Base-by-base conservation (phyloP, 2,888 invertebrate species). In the Chaetogeoica ovagalla region DNA sequence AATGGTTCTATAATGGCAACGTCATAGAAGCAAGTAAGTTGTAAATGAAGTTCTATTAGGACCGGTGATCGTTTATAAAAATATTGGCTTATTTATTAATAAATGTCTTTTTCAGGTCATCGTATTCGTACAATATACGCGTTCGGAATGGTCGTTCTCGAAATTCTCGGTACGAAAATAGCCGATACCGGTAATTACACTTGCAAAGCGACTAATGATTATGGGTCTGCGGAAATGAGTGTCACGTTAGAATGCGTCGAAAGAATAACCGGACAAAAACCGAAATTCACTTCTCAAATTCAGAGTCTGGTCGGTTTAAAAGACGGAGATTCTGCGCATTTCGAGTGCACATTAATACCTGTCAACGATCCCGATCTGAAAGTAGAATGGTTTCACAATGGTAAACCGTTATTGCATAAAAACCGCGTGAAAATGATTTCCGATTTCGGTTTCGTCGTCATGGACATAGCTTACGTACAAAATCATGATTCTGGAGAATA, bases 331-430 rank as follows among this genome's bases (percentile, higher is more conserved):
- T 93, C 95, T 0, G 96, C 95, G 82, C 96, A 97, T 88, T 97
- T 97, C 86, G 97, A 98, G 88, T 97, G 97, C 85, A 96, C 95
- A 5, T 89, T 98, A 70, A 91, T 95, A 23, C 98, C 98, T 5
- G 94, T 96, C 11, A 96, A 96, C 83, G 98, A 98, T 87, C 96
- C 97, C 4, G 91, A 94, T 65, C 91, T 98, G 87, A 93, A 93
- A 85, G 95, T 97, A 39, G 97, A 98, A 88, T 98, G 98, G 98
- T 97, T 94, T 88, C 95, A 95, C 85, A 96, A 99, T 86, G 96
- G 95, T 8, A 90, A 94, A 85, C 94, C 95, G 0, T 87, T 99
- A 83, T 90, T 94, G 81, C 94, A 96, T 85, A 94, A 95, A 5
- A 94, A 93, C 37, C 90, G 97, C 83, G 95, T 96, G 85, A 96